Evolutionary conservation across 2,113 vertebrate genomes (phyloP).

Genomic region (Dascyllus trimaculatus): DNA sequence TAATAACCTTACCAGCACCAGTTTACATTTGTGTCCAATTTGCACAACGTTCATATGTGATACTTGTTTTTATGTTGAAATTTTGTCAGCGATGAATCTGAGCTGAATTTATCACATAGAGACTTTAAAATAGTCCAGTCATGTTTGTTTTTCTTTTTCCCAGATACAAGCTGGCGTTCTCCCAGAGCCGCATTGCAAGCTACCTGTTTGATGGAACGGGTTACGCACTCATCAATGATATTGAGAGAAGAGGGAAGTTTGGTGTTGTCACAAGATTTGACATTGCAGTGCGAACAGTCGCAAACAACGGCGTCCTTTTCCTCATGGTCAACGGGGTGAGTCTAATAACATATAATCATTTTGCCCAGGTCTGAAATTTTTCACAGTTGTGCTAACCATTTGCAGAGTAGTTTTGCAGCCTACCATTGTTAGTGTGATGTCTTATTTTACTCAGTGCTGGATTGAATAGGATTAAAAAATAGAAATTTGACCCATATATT

Average conservation of each 20-base stretch:
- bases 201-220: slow-evolving; percentile 97
- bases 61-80: neutral
- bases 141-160: slow-evolving; percentile 24
- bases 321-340: slow-evolving; percentile 95
- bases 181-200: slow-evolving; percentile 93
- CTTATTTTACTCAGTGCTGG: too few relatives aligned
- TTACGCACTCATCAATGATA: slow-evolving; percentile 92
- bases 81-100: neutral
- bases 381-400: too few relatives aligned
- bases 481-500: too few relatives aligned
- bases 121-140: neutral
- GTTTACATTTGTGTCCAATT: too few relatives aligned
- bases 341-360: slow-evolving; percentile 1
- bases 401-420: neutral
- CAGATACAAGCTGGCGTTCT: slow-evolving; percentile 96
- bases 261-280: slow-evolving; percentile 95
- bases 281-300: slow-evolving; percentile 93
- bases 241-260: slow-evolving; percentile 88
- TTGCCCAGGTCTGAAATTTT: too few relatives aligned
- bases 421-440: too few relatives aligned
- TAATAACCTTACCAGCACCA: too few relatives aligned
- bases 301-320: slow-evolving; percentile 90
- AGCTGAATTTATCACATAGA: neutral
- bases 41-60: neutral
- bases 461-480: too few relatives aligned